Evolutionary conservation across 2,113 vertebrate species (phyloP).

Genomic region (Lanius ludovicianus): DNA sequence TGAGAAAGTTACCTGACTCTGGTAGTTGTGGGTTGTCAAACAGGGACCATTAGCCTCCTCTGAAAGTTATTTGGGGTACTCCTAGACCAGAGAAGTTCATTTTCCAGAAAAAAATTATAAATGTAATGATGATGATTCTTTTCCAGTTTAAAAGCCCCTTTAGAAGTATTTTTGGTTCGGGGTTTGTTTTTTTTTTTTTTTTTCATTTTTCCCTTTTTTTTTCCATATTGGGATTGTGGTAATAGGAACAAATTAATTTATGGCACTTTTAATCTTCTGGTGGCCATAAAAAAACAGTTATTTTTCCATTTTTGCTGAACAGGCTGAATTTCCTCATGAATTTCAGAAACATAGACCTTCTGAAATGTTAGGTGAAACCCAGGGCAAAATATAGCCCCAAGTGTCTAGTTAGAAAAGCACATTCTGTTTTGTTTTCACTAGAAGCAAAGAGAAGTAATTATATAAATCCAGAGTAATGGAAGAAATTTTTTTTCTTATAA

Average conservation of each 20-base stretch:
- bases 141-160: background rate
- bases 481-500: background rate
- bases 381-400: background rate
- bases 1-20: background rate
- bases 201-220: background rate
- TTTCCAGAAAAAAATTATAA: background rate
- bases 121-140: background rate
- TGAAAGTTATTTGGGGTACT: background rate
- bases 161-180: background rate
- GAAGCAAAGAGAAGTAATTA: background rate
- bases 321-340: background rate
- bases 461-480: background rate
- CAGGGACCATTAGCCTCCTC: background rate
- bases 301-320: background rate
- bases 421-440: background rate
- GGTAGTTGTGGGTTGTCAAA: background rate
- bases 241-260: background rate
- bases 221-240: background rate
- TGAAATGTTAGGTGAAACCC: background rate
- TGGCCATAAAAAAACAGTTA: background rate
- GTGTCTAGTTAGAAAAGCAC: background rate
- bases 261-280: background rate
- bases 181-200: background rate
- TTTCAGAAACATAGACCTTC: background rate
- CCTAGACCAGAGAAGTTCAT: background rate